Evolutionary conservation across 2,113 vertebrate species (phyloP).

Genomic region (Paradoxurus hermaphroditus): DNA sequence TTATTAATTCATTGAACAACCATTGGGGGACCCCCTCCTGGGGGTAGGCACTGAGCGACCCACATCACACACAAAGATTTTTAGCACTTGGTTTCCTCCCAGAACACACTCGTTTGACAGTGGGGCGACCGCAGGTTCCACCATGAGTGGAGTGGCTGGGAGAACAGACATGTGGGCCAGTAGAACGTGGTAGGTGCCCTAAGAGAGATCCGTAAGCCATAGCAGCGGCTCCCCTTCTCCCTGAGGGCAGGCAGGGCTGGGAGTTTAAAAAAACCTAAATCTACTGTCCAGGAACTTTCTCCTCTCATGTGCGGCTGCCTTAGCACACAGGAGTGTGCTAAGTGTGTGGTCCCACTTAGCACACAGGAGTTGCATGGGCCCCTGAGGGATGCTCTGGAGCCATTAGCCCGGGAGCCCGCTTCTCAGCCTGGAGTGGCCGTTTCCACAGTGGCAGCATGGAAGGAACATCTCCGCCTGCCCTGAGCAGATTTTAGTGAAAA

Average conservation of each 20-base stretch:
- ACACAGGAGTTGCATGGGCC: accelerated
- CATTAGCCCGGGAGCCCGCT: neutral
- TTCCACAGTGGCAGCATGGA: neutral
- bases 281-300: neutral
- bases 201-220: neutral
- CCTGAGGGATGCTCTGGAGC: too few relatives aligned
- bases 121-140: neutral
- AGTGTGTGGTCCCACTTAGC: accelerated
- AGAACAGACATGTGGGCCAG: neutral
- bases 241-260: neutral
- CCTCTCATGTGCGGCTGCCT: neutral
- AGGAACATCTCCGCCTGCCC: neutral
- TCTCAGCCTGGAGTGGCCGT: neutral
- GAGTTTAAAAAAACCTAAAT: too few relatives aligned
- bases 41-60: neutral
- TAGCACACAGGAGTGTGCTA: too few relatives aligned
- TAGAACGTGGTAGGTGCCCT: neutral
- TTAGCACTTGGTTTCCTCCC: neutral
- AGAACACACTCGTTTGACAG: neutral
- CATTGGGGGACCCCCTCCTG: accelerated
- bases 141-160: neutral
- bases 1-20: neutral
- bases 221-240: neutral
- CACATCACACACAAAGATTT: neutral
- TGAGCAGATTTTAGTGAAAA: neutral